Percentiles rank a stretch among this genome's conserved stretches.
phyloP scores from a whole-genome alignment of 1,140 invertebrate genomes.

The Bilobella aurantiaca region DNA sequence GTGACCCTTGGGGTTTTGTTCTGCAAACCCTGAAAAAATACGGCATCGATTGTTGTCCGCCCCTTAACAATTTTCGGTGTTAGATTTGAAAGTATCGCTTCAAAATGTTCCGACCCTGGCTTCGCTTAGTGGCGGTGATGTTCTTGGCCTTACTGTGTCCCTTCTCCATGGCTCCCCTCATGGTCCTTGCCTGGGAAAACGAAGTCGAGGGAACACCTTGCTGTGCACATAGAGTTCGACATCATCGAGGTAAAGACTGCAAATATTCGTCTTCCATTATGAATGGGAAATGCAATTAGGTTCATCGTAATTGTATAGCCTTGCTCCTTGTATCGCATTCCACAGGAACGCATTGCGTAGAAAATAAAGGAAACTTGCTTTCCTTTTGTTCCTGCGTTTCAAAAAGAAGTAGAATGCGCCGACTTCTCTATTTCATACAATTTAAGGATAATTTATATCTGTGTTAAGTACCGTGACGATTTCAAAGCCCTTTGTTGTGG shows the following conservation, averaged over 20 bases:
- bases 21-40: too few species aligned
- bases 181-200: conserved; percentile 34
- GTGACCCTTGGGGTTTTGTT: too few species aligned
- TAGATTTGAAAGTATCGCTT: background rate
- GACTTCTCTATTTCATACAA: background rate
- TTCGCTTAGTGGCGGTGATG: conserved; percentile 34
- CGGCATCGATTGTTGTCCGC: too few species aligned
- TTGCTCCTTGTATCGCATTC: too few species aligned
- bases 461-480: conserved; percentile 1
- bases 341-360: too few species aligned
- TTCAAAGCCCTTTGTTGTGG: conserved; percentile 1
- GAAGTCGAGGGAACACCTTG: conserved; percentile 33
- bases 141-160: conserved; percentile 35
- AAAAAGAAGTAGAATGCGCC: background rate
- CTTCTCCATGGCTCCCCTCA: conserved; percentile 33
- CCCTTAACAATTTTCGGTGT: too few species aligned
- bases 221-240: conserved; percentile 34
- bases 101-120: conserved; percentile 33
- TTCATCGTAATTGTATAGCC: too few species aligned
- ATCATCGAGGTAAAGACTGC: conserved; percentile 30
- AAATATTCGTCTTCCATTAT: background rate
- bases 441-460: background rate
- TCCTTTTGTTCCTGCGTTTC: background rate
- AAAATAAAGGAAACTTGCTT: too few species aligned
- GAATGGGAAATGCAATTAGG: too few species aligned